A percentile compares a stretch with the other conserved stretches of the same genome.
Conservation (phyloP, 2,113 vertebrate genomes). For the Riparia riparia region DNA sequence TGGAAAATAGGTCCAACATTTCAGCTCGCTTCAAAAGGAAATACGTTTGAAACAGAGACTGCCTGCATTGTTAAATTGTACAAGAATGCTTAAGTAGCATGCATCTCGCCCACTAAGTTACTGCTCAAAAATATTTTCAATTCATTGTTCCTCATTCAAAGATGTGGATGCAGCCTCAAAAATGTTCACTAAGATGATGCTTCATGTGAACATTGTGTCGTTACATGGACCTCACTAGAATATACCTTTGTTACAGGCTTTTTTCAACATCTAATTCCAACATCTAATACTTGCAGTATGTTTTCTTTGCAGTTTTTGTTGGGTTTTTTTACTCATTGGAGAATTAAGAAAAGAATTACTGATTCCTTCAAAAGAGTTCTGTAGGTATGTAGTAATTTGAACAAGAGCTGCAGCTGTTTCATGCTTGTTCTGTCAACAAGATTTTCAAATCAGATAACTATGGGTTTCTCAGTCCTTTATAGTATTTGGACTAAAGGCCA, state of each 20-base stretch:
- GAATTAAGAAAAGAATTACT: not conserved
- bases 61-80: not conserved
- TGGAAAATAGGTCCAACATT: slow-evolving; percentile 17
- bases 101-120: not conserved
- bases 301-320: not conserved
- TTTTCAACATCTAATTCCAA: not conserved
- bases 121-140: slow-evolving; percentile 18
- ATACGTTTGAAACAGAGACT: slow-evolving; percentile 23
- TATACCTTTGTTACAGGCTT: not conserved
- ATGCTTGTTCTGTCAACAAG: not conserved
- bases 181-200: not conserved
- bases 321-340: not conserved
- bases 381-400: not conserved
- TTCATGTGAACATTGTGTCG: not conserved
- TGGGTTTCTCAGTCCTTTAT: not conserved
- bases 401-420: not conserved
- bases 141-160: not conserved
- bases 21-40: slow-evolving; percentile 47
- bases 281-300: not conserved
- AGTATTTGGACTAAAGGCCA: not conserved
- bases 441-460: not conserved
- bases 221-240: not conserved
- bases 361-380: not conserved
- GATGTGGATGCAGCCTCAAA: not conserved
- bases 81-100: not conserved